Percentiles rank a stretch among this genome's conserved stretches.
These are phyloP conservation scores for Drosophila micromelanica DNA, from an alignment of 1,140 invertebrate species.

Conservation along the genomic window DNA sequence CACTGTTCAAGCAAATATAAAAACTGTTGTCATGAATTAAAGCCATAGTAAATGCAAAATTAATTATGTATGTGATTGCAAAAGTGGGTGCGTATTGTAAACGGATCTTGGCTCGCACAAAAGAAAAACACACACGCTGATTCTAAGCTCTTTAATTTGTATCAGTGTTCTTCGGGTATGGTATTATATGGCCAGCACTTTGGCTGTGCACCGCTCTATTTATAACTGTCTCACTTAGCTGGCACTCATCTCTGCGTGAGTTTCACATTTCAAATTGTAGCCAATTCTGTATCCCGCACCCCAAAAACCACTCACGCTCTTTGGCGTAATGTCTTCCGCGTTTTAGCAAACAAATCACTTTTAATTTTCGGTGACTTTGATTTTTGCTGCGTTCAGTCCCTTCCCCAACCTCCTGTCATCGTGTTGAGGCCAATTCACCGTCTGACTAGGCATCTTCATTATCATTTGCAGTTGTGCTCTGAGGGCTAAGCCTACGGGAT, in stretches of 20 bases:
- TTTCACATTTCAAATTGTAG: slow-evolving; percentile 74
- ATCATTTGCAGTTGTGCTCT: slow-evolving; percentile 52
- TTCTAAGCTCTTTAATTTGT: slow-evolving; percentile 21
- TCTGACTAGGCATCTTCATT: slow-evolving; percentile 78
- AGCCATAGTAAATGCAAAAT: slow-evolving; percentile 24
- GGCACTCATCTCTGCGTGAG: slow-evolving; percentile 60
- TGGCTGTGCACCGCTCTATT: slow-evolving; percentile 55
- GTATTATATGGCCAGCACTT: slow-evolving; percentile 15
- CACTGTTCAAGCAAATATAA: slow-evolving; percentile 18
- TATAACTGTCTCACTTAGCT: slow-evolving; percentile 64
- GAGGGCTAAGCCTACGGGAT: slow-evolving; percentile 16
- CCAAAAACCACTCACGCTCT: not conserved
- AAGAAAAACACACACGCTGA: not conserved
- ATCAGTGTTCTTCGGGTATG: not conserved
- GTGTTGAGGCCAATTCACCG: slow-evolving; percentile 27
- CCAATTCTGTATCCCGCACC: not conserved
- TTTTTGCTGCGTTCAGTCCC: slow-evolving; percentile 54
- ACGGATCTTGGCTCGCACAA: not conserved
- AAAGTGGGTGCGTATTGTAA: slow-evolving; percentile 5
- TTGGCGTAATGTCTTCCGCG: slow-evolving; percentile 64
- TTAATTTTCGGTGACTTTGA: slow-evolving; percentile 82
- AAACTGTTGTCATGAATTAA: slow-evolving; percentile 21
- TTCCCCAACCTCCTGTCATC: not conserved
- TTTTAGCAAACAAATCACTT: slow-evolving; percentile 83
- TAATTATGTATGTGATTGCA: slow-evolving; percentile 22